Evolutionary conservation across 2,797 vertebrate species (phyloP), one percentile per base, ranked within the genome.

Genomic region (Acanthis flammea): DNA sequence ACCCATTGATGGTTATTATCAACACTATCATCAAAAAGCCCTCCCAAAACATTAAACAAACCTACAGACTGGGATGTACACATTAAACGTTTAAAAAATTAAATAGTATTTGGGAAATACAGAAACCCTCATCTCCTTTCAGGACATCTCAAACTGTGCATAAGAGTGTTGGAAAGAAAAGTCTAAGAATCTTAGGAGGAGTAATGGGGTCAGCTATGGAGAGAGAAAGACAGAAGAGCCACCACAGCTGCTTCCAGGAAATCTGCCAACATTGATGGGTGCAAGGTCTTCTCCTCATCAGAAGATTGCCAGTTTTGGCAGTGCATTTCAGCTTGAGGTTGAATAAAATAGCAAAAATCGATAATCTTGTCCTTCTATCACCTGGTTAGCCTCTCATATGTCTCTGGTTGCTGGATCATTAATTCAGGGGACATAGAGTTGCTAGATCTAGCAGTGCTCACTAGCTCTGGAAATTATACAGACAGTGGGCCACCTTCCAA

Each of bases 41-140:
- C 23, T 74, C 37, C 28, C 22, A 31, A 74, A 95, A 17, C 42
- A 90, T 16, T 92, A 65, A 88, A 80, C 18, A 77, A 88, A 19
- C 24, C 28, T 86, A 50, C 31, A 83, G 23, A 77, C 10, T 18
- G n/a, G 33, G 12, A 71, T 51, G 9, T 48, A 27, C 21, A 54
- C 11, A 42, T 28, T 45, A 58, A 19, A 71, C 54, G 41, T 79
- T 63, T 6, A 31, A 67, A 88, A 88, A 74, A 61, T 23, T 3
- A 71, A 71, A 62, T 17, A 39, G 3, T 2, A 41, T 57, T 55
- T 55, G 10, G 8, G 41, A 79, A 66, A 78, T 45, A 50, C 4
- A 87, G 37, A 71, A 94, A 45, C 6, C 13, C 13, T 75, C 7
- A 39, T 58, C 17, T 53, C 19, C 22, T 55, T 86, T 93, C 54